Evolutionary conservation across 2,888 invertebrate genomes (phyloP), one percentile per base, ranked within the genome.

Genomic region (Tetramorium bicarinatum): DNA sequence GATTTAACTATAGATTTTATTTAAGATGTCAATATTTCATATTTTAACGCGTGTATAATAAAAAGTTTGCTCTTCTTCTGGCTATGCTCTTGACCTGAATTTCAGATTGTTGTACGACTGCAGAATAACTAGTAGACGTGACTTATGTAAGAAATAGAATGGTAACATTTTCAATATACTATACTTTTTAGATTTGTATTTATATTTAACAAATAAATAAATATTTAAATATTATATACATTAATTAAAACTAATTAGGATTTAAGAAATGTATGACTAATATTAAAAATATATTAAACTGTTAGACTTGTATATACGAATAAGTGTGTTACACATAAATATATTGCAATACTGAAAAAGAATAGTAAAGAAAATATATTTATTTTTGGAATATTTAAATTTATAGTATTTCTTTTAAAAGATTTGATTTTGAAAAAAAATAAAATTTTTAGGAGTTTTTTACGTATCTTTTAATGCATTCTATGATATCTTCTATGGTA

Each of bases 71-170:
- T 72, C 18, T 21, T 6, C 1, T 72, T 1, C 25, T 87, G 87
- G 87, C 86, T 86, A 84, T 88, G 11, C 13, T 88, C 88, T 93
- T 93, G 93, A 93, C 92, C 93, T 85, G 89, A 86, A 92, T 93
- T 91, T 84, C 81, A 64, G 38, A 85, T 79, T 82, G 85, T 88
- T 75, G 79, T 85, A 87, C 84, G 83, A 62, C 61, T 69, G 74
- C 38, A 88, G 67, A 76, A 82, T 83, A 87, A 38, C 6, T 56
- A 21, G 6, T 54, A 82, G 83, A 84, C 38, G 13, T 56, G 18
- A 9, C 21, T 56, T 54, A 34, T 38, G 6, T 6, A 2, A 72
- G 15, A 54, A 21, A 4, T 38, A 2, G 29, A 52, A 15, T n/a
- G 8, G 3, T 7, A 34, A 49, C 15, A 8, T 34, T 52, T 2